Percentiles rank a stretch among this genome's conserved stretches.
Conservation (phyloP, 37 sponge, comb jelly and placozoan species). For the Haliclona indistincta region DNA sequence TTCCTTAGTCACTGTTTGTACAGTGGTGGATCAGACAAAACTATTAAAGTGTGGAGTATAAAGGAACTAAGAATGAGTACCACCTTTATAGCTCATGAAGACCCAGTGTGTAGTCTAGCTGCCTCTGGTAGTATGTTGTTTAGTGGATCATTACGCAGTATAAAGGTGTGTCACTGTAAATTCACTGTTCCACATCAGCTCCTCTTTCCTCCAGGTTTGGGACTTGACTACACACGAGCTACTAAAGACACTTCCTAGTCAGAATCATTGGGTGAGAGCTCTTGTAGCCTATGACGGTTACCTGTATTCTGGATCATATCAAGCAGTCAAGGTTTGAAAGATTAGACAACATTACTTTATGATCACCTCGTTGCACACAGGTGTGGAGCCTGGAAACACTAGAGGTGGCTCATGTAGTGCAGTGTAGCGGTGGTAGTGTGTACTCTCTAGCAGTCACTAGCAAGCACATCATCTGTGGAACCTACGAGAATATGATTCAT, state of each 20-base stretch:
- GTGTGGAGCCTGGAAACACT: conserved; percentile 78
- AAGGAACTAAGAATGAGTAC: conserved; percentile 30
- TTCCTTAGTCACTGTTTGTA: conserved; percentile 61
- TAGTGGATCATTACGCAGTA: conserved; percentile 88
- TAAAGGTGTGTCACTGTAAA: conserved; percentile 81
- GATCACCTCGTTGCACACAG: conserved; percentile 22
- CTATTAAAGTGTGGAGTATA: conserved; percentile 84
- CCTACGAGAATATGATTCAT: conserved; percentile 87
- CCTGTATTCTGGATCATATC: conserved; percentile 89
- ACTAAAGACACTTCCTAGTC: conserved; percentile 60
- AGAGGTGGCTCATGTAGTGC: conserved; percentile 72
- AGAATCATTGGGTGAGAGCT: conserved; percentile 96
- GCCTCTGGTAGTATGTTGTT: conserved; percentile 53
- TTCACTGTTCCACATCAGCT: no score
- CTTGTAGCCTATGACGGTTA: conserved; percentile 64
- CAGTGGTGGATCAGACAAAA: conserved; percentile 86
- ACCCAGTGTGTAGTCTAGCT: conserved; percentile 88
- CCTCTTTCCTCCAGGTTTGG: conserved; percentile 20
- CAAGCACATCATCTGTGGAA: conserved; percentile 86
- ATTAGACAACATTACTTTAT: not conserved
- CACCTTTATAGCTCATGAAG: conserved; percentile 74
- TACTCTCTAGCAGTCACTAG: conserved; percentile 91
- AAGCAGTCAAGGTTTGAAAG: conserved; percentile 78
- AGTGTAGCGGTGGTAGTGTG: conserved; percentile 85
- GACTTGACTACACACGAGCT: conserved; percentile 26